phyloP scores from a whole-genome alignment of 2,888 invertebrate genomes.

The Malthinus seriepunctatus region DNA sequence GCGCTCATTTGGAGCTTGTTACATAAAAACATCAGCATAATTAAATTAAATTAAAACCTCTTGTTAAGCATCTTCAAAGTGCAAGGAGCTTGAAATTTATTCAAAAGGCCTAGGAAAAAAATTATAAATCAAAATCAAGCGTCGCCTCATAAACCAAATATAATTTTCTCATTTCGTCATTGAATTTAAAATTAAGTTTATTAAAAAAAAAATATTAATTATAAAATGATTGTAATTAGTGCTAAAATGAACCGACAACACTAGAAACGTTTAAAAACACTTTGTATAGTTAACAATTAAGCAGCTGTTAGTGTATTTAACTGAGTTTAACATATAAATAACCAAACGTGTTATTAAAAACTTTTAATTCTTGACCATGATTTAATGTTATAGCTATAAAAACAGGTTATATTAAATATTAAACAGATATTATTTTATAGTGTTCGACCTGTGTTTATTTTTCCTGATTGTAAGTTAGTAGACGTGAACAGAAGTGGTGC shows the following conservation, averaged over 20 bases:
- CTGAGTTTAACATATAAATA: slow-evolving; percentile 48
- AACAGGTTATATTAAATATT: slow-evolving; percentile 53
- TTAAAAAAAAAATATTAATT: slow-evolving; percentile 1
- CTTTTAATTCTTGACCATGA: slow-evolving; percentile 50
- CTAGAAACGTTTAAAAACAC: slow-evolving; percentile 40
- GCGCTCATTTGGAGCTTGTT: too few species aligned
- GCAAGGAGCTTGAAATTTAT: too few species aligned
- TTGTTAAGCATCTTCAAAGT: too few species aligned
- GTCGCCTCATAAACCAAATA: too few species aligned
- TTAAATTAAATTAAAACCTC: too few species aligned
- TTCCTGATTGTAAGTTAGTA: slow-evolving; percentile 36
- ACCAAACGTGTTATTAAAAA: slow-evolving; percentile 47
- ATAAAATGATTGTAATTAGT: slow-evolving; percentile 43
- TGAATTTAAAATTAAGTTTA: too few species aligned
- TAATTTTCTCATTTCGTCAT: too few species aligned
- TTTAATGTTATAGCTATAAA: slow-evolving; percentile 45
- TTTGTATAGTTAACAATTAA: slow-evolving; percentile 51
- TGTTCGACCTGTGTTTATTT: slow-evolving; percentile 44
- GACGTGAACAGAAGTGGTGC: slow-evolving; percentile 43
- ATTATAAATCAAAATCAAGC: too few species aligned
- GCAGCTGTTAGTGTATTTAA: slow-evolving; percentile 48
- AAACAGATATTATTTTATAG: slow-evolving; percentile 50
- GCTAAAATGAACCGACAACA: slow-evolving; percentile 43
- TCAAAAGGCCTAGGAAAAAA: too few species aligned
- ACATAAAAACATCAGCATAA: too few species aligned